phyloP scores from a whole-genome alignment of 2,113 vertebrate species.

The Tragelaphus scriptus region DNA sequence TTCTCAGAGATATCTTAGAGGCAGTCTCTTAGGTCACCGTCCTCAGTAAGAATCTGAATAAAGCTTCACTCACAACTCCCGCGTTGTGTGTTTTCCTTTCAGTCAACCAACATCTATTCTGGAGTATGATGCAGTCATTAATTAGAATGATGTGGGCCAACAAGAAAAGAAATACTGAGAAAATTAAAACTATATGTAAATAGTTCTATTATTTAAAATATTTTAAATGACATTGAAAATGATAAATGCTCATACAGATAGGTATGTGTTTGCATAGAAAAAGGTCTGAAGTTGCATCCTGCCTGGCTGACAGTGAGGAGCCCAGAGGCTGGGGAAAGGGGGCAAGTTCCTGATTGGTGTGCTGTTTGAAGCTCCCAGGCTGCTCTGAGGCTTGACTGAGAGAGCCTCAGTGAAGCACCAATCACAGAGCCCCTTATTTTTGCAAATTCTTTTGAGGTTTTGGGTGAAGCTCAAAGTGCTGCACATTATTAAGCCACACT shows the following conservation, averaged over 20 bases:
- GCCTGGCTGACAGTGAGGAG: not conserved
- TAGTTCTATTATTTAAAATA: not conserved
- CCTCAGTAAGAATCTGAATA: not conserved
- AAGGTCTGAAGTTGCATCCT: not conserved
- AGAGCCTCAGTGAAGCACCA: fast-evolving
- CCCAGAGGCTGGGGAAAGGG: not conserved
- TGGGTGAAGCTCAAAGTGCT: not conserved
- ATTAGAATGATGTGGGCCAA: not conserved
- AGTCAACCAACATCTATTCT: not conserved
- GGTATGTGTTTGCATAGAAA: not conserved
- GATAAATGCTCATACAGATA: not conserved
- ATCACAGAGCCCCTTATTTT: not conserved
- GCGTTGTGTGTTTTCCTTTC: not conserved
- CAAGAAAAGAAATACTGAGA: not conserved
- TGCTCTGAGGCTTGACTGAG: not conserved
- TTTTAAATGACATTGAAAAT: not conserved
- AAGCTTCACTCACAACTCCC: not conserved
- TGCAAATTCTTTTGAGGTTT: not conserved
- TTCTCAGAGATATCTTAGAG: not conserved
- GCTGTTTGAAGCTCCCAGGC: not conserved
- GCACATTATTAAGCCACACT: not conserved
- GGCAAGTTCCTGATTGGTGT: not conserved
- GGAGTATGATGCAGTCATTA: not conserved
- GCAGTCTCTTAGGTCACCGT: not conserved
- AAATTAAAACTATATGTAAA: not conserved